Percentiles rank a stretch among this genome's conserved stretches.
These are phyloP conservation scores for Manis javanica DNA, from an alignment of 2,797 vertebrate genomes.

Conservation along the genomic window DNA sequence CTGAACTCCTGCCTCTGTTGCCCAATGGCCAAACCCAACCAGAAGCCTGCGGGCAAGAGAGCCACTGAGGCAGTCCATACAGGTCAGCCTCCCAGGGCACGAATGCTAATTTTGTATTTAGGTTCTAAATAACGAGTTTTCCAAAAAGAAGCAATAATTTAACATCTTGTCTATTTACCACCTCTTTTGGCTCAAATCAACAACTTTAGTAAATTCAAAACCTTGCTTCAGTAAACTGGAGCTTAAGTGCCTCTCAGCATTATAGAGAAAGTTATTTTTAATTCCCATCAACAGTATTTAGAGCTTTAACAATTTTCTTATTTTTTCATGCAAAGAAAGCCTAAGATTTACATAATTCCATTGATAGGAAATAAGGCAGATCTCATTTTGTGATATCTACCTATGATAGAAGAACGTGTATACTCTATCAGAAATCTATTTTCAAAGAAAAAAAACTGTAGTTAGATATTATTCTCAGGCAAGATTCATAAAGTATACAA, in stretches of 20 bases:
- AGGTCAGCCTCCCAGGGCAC: not conserved
- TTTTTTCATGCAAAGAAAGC: slow-evolving; percentile 12
- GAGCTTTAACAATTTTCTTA: not conserved
- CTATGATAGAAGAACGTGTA: not conserved
- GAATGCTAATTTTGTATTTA: not conserved
- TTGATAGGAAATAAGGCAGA: not conserved
- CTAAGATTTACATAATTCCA: slow-evolving; percentile 41
- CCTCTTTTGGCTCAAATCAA: slow-evolving; percentile 34
- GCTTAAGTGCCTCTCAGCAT: not conserved
- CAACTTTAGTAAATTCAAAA: slow-evolving; percentile 4
- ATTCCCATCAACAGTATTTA: slow-evolving; percentile 20
- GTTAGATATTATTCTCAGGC: not conserved
- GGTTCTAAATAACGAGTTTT: slow-evolving; percentile 4
- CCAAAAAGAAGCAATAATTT: slow-evolving; percentile 31
- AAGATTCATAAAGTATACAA: slow-evolving; percentile 12
- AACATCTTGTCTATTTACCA: slow-evolving; percentile 10
- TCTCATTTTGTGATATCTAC: not conserved
- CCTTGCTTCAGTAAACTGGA: not conserved
- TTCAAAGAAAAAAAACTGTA: slow-evolving; percentile 44
- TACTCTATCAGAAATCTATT: not conserved
- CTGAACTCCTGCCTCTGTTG: not conserved
- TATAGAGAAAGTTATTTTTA: slow-evolving; percentile 51
- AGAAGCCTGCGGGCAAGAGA: not conserved
- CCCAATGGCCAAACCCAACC: not conserved
- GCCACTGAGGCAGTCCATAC: not conserved